Evolutionary conservation across 2,888 invertebrate genomes (phyloP).

Genomic region (Phania funesta): DNA sequence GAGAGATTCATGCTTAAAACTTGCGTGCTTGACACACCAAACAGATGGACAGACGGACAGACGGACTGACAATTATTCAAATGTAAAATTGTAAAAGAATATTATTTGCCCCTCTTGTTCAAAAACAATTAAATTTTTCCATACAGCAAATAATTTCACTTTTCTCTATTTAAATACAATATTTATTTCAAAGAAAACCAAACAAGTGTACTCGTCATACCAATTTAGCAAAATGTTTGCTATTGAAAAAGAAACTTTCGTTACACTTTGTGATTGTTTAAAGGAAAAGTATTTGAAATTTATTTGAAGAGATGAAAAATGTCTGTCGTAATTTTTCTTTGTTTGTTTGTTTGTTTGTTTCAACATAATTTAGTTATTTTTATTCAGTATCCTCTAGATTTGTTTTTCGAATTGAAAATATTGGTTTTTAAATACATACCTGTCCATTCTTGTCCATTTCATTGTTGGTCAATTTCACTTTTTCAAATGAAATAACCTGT

Average conservation of each 20-base stretch:
- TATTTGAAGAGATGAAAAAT: background rate
- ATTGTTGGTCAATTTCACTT: conserved; percentile 98
- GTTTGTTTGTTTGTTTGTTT: no score
- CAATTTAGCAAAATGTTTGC: background rate
- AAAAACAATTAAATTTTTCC: conserved; percentile 10
- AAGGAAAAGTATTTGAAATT: background rate
- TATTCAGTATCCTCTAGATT: background rate
- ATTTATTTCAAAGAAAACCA: background rate
- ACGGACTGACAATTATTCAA: conserved; percentile 32
- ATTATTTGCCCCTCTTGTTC: background rate
- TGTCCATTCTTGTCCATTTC: conserved; percentile 98
- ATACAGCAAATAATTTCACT: conserved; percentile 19
- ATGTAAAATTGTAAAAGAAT: conserved; percentile 29
- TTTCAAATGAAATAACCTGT: conserved; percentile 98
- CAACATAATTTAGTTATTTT: background rate
- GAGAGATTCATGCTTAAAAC: conserved; percentile 31
- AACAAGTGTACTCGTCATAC: no score
- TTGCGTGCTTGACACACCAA: conserved; percentile 48
- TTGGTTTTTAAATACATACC: conserved; percentile 82
- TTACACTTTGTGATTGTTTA: background rate
- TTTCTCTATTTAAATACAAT: background rate
- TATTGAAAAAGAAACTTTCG: background rate
- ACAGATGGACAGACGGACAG: conserved; percentile 30
- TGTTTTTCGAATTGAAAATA: background rate
- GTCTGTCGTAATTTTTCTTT: background rate